These are phyloP conservation scores for Sinhomidia bicolor DNA, from an alignment of 2,888 invertebrate species.

Conservation along the genomic window DNA sequence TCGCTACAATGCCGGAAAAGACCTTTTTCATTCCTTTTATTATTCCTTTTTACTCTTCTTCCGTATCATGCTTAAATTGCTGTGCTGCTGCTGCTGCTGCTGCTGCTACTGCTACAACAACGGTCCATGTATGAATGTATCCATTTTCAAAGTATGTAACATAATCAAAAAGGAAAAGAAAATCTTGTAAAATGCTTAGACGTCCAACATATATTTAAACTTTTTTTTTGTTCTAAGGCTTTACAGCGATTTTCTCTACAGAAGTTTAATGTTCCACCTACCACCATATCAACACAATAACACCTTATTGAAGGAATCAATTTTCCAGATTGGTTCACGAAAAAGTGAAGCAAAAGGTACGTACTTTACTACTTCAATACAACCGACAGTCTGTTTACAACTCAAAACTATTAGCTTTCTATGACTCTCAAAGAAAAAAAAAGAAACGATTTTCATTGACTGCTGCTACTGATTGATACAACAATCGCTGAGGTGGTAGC, in stretches of 20 bases:
- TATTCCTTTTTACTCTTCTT: background rate
- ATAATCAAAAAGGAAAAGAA: background rate
- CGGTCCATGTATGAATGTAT: background rate
- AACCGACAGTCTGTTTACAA: constrained; percentile 33
- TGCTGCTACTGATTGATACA: background rate
- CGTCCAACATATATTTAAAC: constrained; percentile 52
- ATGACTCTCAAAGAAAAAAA: constrained; percentile 7
- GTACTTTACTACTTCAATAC: constrained; percentile 44
- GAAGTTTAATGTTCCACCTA: constrained; percentile 67
- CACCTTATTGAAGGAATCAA: constrained; percentile 74
- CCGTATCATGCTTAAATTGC: background rate
- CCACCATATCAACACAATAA: constrained; percentile 74
- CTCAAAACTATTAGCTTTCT: constrained; percentile 33
- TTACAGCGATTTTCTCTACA: constrained; percentile 49
- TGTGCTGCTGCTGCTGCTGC: too few species aligned
- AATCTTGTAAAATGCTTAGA: constrained; percentile 56
- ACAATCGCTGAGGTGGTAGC: background rate
- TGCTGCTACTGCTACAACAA: too few species aligned
- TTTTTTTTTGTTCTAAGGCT: constrained; percentile 36
- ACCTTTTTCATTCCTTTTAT: constrained; percentile 15
- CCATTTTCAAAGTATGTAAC: background rate
- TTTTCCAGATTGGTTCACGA: constrained; percentile 66
- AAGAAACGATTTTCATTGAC: constrained; percentile 43
- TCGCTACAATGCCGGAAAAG: background rate
- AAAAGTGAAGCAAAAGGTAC: constrained; percentile 43